Evolutionary conservation across 2,797 vertebrate genomes (phyloP).

Genomic region (Lithobates sylvaticus): DNA sequence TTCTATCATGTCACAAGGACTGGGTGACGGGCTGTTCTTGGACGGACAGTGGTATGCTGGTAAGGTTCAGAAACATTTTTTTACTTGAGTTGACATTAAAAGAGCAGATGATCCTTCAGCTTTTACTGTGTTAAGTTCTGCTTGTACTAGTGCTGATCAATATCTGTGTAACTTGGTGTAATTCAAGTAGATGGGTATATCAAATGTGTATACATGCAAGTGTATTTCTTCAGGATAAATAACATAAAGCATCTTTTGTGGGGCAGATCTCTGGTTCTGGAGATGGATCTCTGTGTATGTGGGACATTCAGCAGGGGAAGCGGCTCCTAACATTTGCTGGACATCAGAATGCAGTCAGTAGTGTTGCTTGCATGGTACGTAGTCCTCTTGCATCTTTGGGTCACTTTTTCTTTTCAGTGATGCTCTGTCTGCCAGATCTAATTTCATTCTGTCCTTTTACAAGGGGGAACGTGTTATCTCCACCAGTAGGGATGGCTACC

Average conservation of each 20-base stretch:
- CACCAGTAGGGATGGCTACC: conserved; percentile 77
- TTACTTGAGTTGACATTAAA: neutral
- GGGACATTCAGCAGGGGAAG: conserved; percentile 76
- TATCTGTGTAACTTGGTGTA: neutral
- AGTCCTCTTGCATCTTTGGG: neutral
- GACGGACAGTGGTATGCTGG: conserved; percentile 73
- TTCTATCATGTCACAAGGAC: conserved; percentile 83
- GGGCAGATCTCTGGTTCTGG: conserved; percentile 84
- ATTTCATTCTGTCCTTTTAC: conserved; percentile 30
- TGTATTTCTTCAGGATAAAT: neutral
- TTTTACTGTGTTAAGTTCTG: too few relatives aligned
- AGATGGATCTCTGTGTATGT: conserved; percentile 82
- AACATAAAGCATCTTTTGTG: neutral
- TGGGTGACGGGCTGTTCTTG: conserved; percentile 88
- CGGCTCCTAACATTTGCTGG: conserved; percentile 77
- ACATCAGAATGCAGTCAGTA: conserved; percentile 76
- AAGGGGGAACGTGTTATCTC: conserved; percentile 80
- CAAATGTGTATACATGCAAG: neutral
- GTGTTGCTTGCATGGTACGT: conserved; percentile 79
- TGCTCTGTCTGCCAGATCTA: neutral
- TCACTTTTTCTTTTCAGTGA: neutral
- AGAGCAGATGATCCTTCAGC: neutral
- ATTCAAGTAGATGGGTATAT: neutral
- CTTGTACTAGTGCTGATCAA: too few relatives aligned
- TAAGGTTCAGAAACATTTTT: conserved; percentile 65